These are phyloP conservation scores for Pseudanteris insignis DNA, from an alignment of 2,888 invertebrate genomes.

Conservation along the genomic window DNA sequence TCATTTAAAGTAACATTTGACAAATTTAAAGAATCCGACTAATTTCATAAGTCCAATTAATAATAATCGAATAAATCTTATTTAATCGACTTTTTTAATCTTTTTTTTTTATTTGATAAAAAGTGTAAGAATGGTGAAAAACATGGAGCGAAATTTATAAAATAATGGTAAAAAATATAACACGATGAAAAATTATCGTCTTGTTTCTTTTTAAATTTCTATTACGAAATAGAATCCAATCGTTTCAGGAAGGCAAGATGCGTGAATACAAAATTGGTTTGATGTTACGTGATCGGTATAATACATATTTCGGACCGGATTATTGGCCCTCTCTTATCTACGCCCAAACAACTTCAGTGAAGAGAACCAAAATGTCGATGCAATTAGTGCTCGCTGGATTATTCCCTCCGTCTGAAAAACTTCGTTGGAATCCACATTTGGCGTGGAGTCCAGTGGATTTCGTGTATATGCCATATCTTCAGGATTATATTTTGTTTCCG, in stretches of 20 bases:
- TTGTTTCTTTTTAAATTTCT: not conserved
- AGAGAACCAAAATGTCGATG: constrained; percentile 70
- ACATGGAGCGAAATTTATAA: too few species aligned
- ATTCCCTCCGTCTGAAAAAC: constrained; percentile 65
- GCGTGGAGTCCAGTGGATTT: constrained; percentile 71
- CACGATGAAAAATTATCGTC: too few species aligned
- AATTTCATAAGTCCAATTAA: too few species aligned
- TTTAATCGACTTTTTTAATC: too few species aligned
- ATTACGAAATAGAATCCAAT: not conserved
- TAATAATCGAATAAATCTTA: too few species aligned
- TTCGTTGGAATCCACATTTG: constrained; percentile 65
- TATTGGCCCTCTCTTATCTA: constrained; percentile 58
- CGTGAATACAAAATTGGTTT: constrained; percentile 61
- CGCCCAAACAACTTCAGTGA: constrained; percentile 67
- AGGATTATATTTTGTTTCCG: constrained; percentile 61
- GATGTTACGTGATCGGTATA: constrained; percentile 58
- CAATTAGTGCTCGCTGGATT: constrained; percentile 69
- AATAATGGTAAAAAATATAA: too few species aligned
- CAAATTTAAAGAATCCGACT: too few species aligned
- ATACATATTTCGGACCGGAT: constrained; percentile 54
- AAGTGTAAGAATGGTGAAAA: too few species aligned
- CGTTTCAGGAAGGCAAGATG: constrained; percentile 53
- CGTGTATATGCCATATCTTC: constrained; percentile 64
- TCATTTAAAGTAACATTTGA: too few species aligned
- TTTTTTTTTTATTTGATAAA: too few species aligned